These are phyloP conservation scores for Catharus minimus DNA, from an alignment of 2,113 vertebrate species.

Conservation along the genomic window DNA sequence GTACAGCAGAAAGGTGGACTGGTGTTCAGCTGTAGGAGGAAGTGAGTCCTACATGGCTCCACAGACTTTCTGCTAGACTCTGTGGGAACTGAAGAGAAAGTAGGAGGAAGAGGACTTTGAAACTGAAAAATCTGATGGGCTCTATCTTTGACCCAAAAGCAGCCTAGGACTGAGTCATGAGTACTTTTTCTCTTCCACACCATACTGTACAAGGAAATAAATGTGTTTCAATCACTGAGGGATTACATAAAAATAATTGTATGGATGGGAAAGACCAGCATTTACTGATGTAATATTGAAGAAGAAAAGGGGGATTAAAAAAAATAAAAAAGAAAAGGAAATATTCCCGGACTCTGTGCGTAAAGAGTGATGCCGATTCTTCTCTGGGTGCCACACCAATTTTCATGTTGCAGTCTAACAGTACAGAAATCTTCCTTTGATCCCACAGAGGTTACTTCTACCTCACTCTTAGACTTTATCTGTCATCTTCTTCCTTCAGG, in stretches of 20 bases:
- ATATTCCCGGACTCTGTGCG: background rate
- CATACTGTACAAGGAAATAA: background rate
- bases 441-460: background rate
- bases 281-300: background rate
- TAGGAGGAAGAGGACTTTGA: background rate
- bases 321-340: accelerated
- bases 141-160: background rate
- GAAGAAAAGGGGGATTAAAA: background rate
- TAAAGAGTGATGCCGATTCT: background rate
- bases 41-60: accelerated
- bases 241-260: background rate
- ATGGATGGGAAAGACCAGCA: background rate
- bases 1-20: background rate
- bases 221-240: background rate
- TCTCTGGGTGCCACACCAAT: background rate
- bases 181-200: background rate
- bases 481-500: background rate
- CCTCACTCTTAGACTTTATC: background rate
- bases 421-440: background rate
- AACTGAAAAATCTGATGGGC: background rate
- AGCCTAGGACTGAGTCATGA: background rate
- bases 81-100: background rate
- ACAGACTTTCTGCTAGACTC: background rate
- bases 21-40: background rate
- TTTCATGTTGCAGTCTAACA: background rate